Conservation (phyloP, 2,888 invertebrate genomes). For the Sphaerolaimus hirsutus region DNA sequence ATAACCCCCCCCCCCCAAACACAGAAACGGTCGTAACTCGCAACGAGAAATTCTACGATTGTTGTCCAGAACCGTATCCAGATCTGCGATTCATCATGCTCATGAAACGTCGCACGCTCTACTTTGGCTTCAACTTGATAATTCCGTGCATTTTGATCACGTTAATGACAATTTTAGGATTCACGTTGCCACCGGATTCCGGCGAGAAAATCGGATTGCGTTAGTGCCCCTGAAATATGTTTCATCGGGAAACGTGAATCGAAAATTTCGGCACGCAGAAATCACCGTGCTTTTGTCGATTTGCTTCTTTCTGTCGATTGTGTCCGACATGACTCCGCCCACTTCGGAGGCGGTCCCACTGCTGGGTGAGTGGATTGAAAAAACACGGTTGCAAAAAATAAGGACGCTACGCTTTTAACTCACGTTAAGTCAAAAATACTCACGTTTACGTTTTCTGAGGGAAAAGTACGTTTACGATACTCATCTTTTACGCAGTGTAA, state of each 20-base stretch:
- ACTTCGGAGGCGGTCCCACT: slow-evolving; percentile 97
- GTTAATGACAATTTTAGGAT: slow-evolving; percentile 89
- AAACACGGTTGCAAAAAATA: no score
- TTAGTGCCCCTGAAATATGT: slow-evolving; percentile 25
- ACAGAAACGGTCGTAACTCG: slow-evolving; percentile 12
- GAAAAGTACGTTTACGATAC: no score
- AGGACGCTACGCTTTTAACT: no score
- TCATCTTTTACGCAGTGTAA: no score
- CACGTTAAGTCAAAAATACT: no score
- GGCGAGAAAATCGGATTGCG: slow-evolving; percentile 93
- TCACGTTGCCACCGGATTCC: slow-evolving; percentile 90
- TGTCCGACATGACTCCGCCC: slow-evolving; percentile 88
- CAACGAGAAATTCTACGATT: slow-evolving; percentile 37
- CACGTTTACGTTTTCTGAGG: no score
- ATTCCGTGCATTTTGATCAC: slow-evolving; percentile 94
- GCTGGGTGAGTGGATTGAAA: slow-evolving; percentile 45
- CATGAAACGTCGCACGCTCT: slow-evolving; percentile 79
- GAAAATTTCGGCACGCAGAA: no score
- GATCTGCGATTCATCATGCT: slow-evolving; percentile 47
- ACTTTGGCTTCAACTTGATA: slow-evolving; percentile 97
- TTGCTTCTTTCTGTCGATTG: slow-evolving; percentile 91
- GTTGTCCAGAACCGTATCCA: slow-evolving; percentile 51
- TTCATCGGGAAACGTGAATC: no score
- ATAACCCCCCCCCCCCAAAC: no score
- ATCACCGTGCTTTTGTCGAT: slow-evolving; percentile 46